phyloP scores from a whole-genome alignment of 2,113 vertebrate genomes.

The Etheostoma cragini region DNA sequence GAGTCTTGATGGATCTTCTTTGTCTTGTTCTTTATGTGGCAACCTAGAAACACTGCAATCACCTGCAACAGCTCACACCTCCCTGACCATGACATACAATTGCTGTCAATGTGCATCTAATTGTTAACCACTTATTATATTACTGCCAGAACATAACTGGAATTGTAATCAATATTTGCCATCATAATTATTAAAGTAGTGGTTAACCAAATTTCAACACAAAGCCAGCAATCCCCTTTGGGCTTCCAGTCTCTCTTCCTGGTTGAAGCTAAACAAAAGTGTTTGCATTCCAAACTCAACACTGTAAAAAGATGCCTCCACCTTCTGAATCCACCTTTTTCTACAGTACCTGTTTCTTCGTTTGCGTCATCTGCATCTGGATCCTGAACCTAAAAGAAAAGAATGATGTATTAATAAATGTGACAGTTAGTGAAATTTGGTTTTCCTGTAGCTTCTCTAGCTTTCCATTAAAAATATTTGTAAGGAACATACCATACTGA shows the following conservation, averaged over 20 bases:
- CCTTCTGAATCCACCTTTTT: constrained; percentile 64
- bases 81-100: constrained; percentile 68
- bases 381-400: constrained; percentile 56
- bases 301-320: constrained; percentile 60
- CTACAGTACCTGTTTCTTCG: constrained; percentile 93
- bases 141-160: background rate
- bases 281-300: constrained; percentile 76
- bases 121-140: constrained; percentile 49
- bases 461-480: background rate
- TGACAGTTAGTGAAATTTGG: background rate
- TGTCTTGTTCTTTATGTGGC: constrained; percentile 74
- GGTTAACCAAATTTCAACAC: constrained; percentile 70
- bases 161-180: background rate
- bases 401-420: background rate
- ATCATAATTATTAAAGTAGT: background rate
- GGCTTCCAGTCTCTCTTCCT: constrained; percentile 86
- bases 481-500: constrained; percentile 43
- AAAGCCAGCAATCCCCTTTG: constrained; percentile 84
- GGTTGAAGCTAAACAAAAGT: constrained; percentile 58
- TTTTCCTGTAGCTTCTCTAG: background rate
- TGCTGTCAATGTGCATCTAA: constrained; percentile 78
- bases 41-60: constrained; percentile 83
- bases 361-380: constrained; percentile 83
- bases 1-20: constrained; percentile 75
- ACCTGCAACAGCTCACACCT: constrained; percentile 76